Base-by-base conservation (phyloP, 2,797 vertebrate species). In the Paguma larvata region DNA sequence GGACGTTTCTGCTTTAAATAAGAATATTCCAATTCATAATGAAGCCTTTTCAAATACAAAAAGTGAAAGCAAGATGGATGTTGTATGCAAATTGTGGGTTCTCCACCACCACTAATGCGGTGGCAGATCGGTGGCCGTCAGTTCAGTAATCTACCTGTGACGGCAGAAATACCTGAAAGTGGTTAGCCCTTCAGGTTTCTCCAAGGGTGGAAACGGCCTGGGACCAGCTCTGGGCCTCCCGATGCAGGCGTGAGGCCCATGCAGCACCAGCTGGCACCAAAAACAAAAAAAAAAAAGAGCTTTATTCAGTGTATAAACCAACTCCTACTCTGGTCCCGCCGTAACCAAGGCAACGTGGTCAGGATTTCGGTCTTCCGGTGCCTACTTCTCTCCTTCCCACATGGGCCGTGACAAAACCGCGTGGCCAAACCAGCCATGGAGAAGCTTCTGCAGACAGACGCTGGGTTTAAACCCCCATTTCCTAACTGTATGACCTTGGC, bases 71-170 rank as follows among this genome's bases (percentile, higher is more conserved):
- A 2, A 46, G 48, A 5, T 3, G n/a, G 5, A 38, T 6, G 23
- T 3, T 23, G 70, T 44, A 18, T 0, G 12, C 21, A 41, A 65
- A n/a, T 1, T 7, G n/a, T 3, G 9, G 65, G 6, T 3, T 16
- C 23, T 19, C 44, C 5, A 0, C 63, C 16, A 46, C 13, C 25
- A 0, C 0, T 12, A 3, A 0, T 0, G 27, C 5, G 5, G 10
- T 51, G 32, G 21, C 0, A 0, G 3, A 38, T 30, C 4, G 13
- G 21, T 6, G 72, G 12, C 70, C 21, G 8, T 48, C 12, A 0
- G 3, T 25, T 4, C 14, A 8, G 34, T 6, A 51, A 13, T 13
- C 38, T 3, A 15, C 59, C 48, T 10, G 14, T 12, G 51, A 18
- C 25, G 70, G 12, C 23, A 80, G 16, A 8, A 21, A 11, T 0